Base-by-base conservation (phyloP, 2,888 invertebrate genomes). In the Osmoderma eremita region DNA sequence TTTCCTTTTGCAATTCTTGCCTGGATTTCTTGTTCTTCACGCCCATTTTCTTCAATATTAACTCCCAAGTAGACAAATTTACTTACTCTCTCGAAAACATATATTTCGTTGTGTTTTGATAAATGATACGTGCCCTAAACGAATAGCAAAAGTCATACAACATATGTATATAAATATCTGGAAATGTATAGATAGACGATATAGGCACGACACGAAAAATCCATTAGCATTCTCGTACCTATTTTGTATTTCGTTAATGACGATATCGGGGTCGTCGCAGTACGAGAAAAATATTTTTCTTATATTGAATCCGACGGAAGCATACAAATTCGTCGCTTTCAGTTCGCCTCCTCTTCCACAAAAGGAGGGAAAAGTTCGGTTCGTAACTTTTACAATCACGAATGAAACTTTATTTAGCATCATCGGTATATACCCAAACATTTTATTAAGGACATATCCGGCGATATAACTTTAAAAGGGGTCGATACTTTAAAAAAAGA, bases 371-470 rank as follows among this genome's bases (percentile, higher is more conserved):
- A 61, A 61, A 61, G 45, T 61, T 61, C 17, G 45, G 45, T 48
- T 61, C 45, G 36, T 45, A 61, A 61, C 58, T 61, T 61, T 45
- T 45, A 61, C 58, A 61, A 61, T 61, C 58, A 30, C 58, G 45
- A 61, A 61, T 42, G 45, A 61, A 61, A 61, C 58, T 61, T 61
- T 61, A 61, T 61, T 61, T 61, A 61, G 58, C 45, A 61, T 61
- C 58, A 61, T 45, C 45, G 58, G 58, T 45, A 45, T 61, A 61
- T 45, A 61, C 45, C 58, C 58, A 61, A 61, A 61, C 58, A 61
- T 61, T 61, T 61, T 61, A 61, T 61, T 45, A 61, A 61, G 45
- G 58, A 61, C 45, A 45, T 61, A 61, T 61, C 42, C 42, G 58
- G 18, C 58, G 45, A 61, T 61, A 61, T 45, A 61, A 61, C 58